Evolutionary conservation across 2,888 invertebrate species (phyloP), one percentile per base, ranked within the genome.

Genomic region (Nematopogon swammerdamellus): DNA sequence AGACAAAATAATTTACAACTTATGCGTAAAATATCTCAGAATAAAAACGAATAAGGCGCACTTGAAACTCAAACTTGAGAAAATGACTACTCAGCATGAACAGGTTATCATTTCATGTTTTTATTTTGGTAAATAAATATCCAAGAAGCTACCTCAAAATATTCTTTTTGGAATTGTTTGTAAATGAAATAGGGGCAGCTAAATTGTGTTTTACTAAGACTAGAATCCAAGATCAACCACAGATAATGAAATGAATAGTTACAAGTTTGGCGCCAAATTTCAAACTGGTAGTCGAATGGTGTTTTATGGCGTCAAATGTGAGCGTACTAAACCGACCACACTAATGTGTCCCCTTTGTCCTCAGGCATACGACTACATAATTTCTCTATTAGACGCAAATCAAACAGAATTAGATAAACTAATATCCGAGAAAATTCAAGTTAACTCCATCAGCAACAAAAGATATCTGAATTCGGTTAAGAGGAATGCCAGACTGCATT

Each of bases 21-120:
- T 44, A 43, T 46, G 63, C 64, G 52, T 64, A 54, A 53, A 64
- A 62, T 51, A 59, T 64, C 47, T 62, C 64, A 53, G 49, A 54
- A 47, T 60, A 64, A 56, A 61, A 64, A 54, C 60, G 11, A 58
- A 58, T 49, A 60, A 69, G 52, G 59, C 59, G 44, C 51, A 57
- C 25, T 59, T 69, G 19, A 66, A 66, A 56, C 63, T 59, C 29
- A 69, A 70, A 57, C 55, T 69, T 2, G 55, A 59, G 36, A 67
- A 66, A 50, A 55, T 76, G 49, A 71, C 74, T 49, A 44, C 49
- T 29, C 59, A 60, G 50, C 60, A 58, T 52, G 52, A 59, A 50
- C 52, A 57, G 56, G 60, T 56, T 53, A 42, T 29, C 29, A 30
- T n/a, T n/a, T n/a, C n/a, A n/a, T n/a, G n/a, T n/a, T n/a, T n/a